A percentile compares a stretch with the other conserved stretches of the same genome.
Evolutionary conservation across 2,888 invertebrate genomes (phyloP).

Genomic region (Cenopis cana): DNA sequence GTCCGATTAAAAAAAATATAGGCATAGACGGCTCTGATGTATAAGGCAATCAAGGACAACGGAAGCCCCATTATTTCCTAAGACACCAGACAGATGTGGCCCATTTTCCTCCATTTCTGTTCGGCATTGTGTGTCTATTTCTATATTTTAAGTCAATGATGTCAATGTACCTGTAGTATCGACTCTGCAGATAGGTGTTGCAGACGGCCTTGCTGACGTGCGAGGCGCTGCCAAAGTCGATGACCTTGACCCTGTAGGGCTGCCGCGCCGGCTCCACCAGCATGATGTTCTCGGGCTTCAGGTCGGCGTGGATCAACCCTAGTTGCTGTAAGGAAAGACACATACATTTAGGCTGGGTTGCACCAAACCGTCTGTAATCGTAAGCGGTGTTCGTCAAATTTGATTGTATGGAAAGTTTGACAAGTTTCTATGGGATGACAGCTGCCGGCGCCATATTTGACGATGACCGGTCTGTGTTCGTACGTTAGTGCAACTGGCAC

Average conservation of each 20-base stretch:
- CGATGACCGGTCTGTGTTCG: no score
- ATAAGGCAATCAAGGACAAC: background rate
- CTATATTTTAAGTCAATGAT: no score
- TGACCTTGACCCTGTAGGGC: constrained; percentile 99
- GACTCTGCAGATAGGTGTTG: constrained; percentile 99
- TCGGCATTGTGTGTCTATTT: no score
- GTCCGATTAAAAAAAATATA: no score
- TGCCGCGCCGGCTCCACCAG: constrained; percentile 98
- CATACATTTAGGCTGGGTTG: background rate
- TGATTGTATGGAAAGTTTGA: no score
- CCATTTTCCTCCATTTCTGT: no score
- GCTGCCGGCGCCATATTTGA: no score
- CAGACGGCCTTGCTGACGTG: constrained; percentile 99
- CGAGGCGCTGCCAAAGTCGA: constrained; percentile 99
- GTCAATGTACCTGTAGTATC: constrained; percentile 90
- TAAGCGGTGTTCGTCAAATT: no score
- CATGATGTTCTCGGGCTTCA: constrained; percentile 99
- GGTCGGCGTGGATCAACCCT: constrained; percentile 99
- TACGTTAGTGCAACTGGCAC: no score
- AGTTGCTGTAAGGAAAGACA: constrained; percentile 90
- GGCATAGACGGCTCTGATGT: no score
- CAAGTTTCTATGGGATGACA: no score
- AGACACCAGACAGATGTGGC: background rate
- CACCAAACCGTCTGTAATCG: no score
- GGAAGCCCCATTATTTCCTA: background rate